Conservation (phyloP, 2,113 vertebrate species). For the Athene noctua region DNA sequence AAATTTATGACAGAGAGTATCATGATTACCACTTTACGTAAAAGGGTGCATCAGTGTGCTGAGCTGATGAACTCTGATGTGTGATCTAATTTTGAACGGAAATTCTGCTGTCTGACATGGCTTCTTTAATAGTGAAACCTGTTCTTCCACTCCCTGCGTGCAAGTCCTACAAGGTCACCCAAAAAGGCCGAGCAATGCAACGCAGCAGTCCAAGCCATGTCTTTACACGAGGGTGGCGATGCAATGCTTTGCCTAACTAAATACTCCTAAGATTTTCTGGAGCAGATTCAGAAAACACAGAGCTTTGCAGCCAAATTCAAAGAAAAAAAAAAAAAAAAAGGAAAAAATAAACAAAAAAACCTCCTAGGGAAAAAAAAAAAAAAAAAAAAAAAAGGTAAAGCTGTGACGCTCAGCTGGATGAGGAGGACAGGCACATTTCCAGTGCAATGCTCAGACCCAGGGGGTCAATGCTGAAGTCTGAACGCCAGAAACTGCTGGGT, state of each 20-base stretch:
- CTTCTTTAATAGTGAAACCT: background rate
- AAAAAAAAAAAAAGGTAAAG: background rate
- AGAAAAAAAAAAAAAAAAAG: no score
- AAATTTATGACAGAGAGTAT: background rate
- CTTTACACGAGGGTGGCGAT: accelerated
- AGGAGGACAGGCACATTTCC: background rate
- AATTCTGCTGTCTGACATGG: background rate
- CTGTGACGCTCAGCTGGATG: background rate
- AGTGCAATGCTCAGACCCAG: background rate
- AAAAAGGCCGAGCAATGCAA: background rate
- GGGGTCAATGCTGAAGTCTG: background rate
- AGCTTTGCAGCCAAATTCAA: background rate
- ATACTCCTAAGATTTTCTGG: background rate
- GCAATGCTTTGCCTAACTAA: background rate
- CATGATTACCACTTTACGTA: background rate
- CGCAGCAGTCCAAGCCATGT: background rate
- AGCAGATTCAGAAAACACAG: background rate
- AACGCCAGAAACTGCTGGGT: background rate
- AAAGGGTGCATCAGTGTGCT: accelerated
- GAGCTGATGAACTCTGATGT: background rate
- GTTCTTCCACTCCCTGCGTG: background rate
- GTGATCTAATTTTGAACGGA: background rate
- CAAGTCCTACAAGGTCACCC: background rate
- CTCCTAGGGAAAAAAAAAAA: background rate
- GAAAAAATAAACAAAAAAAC: accelerated